Evolutionary conservation across 2,797 vertebrate genomes (phyloP).

Genomic region (Pyrrhura leucotis): DNA sequence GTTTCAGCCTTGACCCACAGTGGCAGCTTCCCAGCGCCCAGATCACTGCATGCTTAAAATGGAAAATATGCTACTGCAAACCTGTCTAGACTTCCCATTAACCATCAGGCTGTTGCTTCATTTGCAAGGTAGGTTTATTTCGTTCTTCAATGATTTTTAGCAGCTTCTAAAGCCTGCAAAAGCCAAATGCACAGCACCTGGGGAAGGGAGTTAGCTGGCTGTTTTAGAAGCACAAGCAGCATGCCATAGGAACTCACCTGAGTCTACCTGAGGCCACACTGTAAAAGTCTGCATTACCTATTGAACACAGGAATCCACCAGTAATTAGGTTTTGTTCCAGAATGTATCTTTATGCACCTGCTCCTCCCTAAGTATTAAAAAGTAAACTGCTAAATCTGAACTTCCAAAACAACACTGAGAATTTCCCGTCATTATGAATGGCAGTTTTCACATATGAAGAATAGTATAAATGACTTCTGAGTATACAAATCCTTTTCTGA

Average conservation of each 20-base stretch:
- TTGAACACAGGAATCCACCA: neutral
- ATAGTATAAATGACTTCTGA: neutral
- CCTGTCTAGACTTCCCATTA: constrained; percentile 43
- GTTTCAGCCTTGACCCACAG: constrained; percentile 15
- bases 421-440: neutral
- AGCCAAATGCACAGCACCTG: constrained; percentile 52
- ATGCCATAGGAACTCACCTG: constrained; percentile 23
- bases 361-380: neutral
- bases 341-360: neutral
- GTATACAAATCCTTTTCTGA: neutral
- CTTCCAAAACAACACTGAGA: neutral
- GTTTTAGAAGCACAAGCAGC: constrained; percentile 61
- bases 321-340: neutral
- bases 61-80: constrained; percentile 26
- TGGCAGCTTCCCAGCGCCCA: neutral
- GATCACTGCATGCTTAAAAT: neutral
- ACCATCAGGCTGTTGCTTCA: constrained; percentile 46
- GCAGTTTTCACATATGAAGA: neutral
- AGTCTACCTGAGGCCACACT: constrained; percentile 47
- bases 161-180: constrained; percentile 43
- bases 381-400: constrained; percentile 15
- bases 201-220: constrained; percentile 47
- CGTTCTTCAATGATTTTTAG: constrained; percentile 59
- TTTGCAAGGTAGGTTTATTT: constrained; percentile 59
- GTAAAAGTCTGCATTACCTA: constrained; percentile 3